A percentile compares a stretch with the other conserved stretches of the same genome.
phyloP scores from a whole-genome alignment of 2,888 invertebrate species.

The Tachina fera region DNA sequence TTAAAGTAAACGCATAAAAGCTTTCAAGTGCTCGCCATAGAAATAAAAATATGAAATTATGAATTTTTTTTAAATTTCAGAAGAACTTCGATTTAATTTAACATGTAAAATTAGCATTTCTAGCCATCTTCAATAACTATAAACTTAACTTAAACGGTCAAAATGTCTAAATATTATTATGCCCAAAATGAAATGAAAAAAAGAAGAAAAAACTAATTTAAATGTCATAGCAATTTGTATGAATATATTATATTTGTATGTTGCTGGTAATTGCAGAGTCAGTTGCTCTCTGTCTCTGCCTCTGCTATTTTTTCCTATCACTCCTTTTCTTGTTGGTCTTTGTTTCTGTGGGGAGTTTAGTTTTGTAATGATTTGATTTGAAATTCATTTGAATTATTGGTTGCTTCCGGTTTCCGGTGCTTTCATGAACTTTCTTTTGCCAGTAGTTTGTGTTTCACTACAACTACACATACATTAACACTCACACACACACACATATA shows the following conservation, averaged over 20 bases:
- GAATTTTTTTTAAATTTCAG: too few species aligned
- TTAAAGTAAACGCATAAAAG: too few species aligned
- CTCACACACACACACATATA: constrained; percentile 64
- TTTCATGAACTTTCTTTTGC: constrained; percentile 77
- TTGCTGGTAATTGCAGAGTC: not conserved
- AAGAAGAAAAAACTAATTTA: not conserved
- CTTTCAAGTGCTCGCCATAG: too few species aligned
- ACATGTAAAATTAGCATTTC: too few species aligned
- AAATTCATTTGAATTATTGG: constrained; percentile 82
- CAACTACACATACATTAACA: constrained; percentile 62
- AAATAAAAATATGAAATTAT: too few species aligned
- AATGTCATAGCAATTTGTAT: constrained; percentile 37
- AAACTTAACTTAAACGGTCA: not conserved
- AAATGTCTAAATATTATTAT: not conserved
- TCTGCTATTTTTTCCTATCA: not conserved
- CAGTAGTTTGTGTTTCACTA: constrained; percentile 67
- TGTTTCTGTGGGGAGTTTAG: constrained; percentile 70
- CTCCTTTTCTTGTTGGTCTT: not conserved
- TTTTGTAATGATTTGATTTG: constrained; percentile 81
- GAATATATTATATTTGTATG: constrained; percentile 2
- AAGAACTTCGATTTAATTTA: too few species aligned
- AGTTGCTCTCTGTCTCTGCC: not conserved
- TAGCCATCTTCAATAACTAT: not conserved
- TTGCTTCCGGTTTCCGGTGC: constrained; percentile 81
- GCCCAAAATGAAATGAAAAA: not conserved